A percentile compares a stretch with the other conserved stretches of the same genome.
Conservation (phyloP, 2,888 invertebrate species). For the Bellardia pandia region DNA sequence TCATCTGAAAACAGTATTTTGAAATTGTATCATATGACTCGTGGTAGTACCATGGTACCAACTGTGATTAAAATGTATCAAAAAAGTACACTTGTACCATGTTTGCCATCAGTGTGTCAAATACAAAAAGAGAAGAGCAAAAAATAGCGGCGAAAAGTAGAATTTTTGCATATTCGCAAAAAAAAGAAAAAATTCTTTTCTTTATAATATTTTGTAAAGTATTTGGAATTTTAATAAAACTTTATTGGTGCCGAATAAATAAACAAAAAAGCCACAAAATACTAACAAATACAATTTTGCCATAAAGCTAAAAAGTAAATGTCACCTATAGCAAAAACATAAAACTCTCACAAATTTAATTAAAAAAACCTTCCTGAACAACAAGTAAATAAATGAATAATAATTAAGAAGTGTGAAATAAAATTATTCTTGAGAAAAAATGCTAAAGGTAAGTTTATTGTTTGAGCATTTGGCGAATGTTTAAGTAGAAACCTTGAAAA, state of each 20-base stretch:
- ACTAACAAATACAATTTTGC: neutral
- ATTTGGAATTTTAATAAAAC: conserved; percentile 41
- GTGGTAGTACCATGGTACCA: too few species aligned
- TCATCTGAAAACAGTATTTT: too few species aligned
- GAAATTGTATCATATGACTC: too few species aligned
- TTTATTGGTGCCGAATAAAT: neutral
- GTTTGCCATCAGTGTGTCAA: too few species aligned
- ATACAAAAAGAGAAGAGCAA: conserved; percentile 46
- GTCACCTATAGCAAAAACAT: neutral
- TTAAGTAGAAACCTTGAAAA: conserved; percentile 47
- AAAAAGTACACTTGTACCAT: too few species aligned
- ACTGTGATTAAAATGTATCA: too few species aligned
- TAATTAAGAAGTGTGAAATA: conserved; percentile 50
- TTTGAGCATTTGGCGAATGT: neutral
- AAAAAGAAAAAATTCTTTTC: conserved; percentile 32
- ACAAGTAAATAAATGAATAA: conserved; percentile 61
- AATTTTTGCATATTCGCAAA: conserved; percentile 63
- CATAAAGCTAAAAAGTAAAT: conserved; percentile 21
- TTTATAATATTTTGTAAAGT: conserved; percentile 31
- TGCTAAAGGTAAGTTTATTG: conserved; percentile 74
- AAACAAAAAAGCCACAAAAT: conserved; percentile 21
- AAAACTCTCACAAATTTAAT: conserved; percentile 21
- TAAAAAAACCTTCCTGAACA: conserved; percentile 26
- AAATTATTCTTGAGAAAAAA: conserved; percentile 49
- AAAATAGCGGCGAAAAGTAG: conserved; percentile 63